Evolutionary conservation across 2,797 vertebrate species (phyloP).

Genomic region (Gallinago solitaria): DNA sequence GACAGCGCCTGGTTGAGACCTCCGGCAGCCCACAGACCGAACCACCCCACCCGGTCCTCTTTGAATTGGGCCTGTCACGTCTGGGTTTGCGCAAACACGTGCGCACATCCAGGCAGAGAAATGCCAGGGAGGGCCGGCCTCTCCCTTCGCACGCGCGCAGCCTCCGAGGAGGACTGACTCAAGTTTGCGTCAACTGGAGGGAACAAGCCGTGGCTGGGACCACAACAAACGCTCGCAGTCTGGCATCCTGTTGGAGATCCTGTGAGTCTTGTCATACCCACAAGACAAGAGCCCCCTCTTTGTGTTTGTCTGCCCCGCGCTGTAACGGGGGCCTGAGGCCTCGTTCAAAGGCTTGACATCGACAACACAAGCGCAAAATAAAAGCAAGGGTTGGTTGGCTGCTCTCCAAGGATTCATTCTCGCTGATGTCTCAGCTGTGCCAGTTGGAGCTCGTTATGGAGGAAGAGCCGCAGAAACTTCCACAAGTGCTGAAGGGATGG

Average conservation of each 20-base stretch:
- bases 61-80: not conserved
- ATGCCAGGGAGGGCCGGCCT: not conserved
- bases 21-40: not conserved
- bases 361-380: not conserved
- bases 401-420: slow-evolving; percentile 13
- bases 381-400: slow-evolving; percentile 37
- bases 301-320: not conserved
- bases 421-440: not conserved
- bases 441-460: slow-evolving; percentile 28
- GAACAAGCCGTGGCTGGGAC: not conserved
- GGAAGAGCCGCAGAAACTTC: not conserved
- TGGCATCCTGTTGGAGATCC: not conserved
- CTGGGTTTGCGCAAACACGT: not conserved
- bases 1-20: not conserved
- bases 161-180: not conserved
- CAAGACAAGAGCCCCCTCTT: not conserved
- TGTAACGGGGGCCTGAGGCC: not conserved
- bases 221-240: slow-evolving; percentile 26
- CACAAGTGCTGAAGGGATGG: not conserved
- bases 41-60: not conserved
- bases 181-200: slow-evolving; percentile 1
- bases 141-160: not conserved
- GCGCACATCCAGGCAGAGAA: accelerated
- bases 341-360: slow-evolving; percentile 25
- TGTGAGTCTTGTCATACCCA: not conserved